Percentiles rank a stretch among this genome's conserved stretches.
Evolutionary conservation across 2,888 invertebrate species (phyloP).

Genomic region (Acrobasis repandana): DNA sequence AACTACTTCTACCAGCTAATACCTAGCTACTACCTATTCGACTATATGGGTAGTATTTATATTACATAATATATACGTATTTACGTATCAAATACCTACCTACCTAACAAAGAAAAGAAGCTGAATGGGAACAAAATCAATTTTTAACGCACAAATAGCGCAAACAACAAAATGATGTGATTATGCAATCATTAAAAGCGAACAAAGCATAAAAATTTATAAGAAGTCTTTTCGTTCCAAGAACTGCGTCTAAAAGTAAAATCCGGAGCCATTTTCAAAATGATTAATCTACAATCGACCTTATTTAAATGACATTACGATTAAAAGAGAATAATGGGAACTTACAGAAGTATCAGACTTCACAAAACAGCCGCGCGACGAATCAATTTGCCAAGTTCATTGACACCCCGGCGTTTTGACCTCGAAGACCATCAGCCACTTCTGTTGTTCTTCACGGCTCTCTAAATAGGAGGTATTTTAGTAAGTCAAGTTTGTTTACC

Average conservation of each 20-base stretch:
- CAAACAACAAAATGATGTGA: not conserved
- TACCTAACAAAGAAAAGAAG: not conserved
- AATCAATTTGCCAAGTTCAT: slow-evolving; percentile 51
- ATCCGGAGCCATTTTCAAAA: slow-evolving; percentile 2
- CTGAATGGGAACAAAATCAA: not conserved
- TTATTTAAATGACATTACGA: slow-evolving; percentile 13
- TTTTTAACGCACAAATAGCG: not conserved
- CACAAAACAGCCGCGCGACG: slow-evolving; percentile 39
- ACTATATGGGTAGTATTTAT: too few relatives aligned
- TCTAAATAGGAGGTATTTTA: slow-evolving; percentile 20
- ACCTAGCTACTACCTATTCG: too few relatives aligned
- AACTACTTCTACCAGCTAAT: too few relatives aligned
- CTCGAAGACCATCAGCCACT: slow-evolving; percentile 29
- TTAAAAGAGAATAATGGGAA: slow-evolving; percentile 13
- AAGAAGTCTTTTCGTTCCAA: not conserved
- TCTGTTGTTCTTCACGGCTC: slow-evolving; percentile 27
- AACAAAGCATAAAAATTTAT: not conserved
- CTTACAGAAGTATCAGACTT: slow-evolving; percentile 17
- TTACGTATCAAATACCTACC: too few relatives aligned
- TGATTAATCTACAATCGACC: slow-evolving; percentile 10
- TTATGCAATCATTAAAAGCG: slow-evolving; percentile 3
- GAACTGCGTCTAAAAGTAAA: slow-evolving; percentile 10
- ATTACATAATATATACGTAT: too few relatives aligned
- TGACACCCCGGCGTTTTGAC: slow-evolving; percentile 38
- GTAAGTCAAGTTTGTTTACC: slow-evolving; percentile 61